phyloP scores from a whole-genome alignment of 1,140 invertebrate species.

The Bicyclus anynana region DNA sequence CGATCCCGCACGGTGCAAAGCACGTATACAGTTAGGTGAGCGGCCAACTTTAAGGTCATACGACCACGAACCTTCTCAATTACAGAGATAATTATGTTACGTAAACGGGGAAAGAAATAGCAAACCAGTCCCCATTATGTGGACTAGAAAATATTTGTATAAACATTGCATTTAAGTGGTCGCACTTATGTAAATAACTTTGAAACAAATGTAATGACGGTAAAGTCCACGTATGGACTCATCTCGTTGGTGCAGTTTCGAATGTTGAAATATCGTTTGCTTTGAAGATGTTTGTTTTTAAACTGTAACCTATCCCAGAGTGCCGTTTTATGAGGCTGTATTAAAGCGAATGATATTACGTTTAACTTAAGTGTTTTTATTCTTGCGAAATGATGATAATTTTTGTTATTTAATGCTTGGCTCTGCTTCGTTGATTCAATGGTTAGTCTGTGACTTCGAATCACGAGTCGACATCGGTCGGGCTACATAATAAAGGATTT shows the following conservation, averaged over 20 bases:
- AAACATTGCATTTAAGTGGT: constrained; percentile 9
- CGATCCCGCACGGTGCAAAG: no score
- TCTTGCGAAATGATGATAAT: neutral
- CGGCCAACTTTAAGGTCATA: constrained; percentile 5
- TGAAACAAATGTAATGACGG: neutral
- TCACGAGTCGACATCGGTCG: no score
- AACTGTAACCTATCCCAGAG: neutral
- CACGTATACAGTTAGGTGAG: neutral
- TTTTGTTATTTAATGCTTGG: neutral
- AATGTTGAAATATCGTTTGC: neutral
- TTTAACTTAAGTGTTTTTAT: neutral
- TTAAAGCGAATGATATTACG: neutral
- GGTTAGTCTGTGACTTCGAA: no score
- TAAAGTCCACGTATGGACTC: neutral
- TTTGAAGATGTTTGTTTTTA: neutral
- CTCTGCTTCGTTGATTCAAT: neutral
- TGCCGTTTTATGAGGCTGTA: neutral
- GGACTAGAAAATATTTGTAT: constrained; percentile 20
- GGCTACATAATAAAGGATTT: no score
- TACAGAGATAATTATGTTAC: constrained; percentile 16
- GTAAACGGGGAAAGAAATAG: constrained; percentile 22
- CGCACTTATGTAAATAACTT: constrained; percentile 4
- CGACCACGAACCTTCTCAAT: constrained; percentile 17
- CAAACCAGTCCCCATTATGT: constrained; percentile 13
- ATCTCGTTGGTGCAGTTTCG: neutral